Evolutionary conservation across 23 tunicate genomes (phyloP), one percentile per base, ranked within the genome.

Genomic region (Diplosoma virens): DNA sequence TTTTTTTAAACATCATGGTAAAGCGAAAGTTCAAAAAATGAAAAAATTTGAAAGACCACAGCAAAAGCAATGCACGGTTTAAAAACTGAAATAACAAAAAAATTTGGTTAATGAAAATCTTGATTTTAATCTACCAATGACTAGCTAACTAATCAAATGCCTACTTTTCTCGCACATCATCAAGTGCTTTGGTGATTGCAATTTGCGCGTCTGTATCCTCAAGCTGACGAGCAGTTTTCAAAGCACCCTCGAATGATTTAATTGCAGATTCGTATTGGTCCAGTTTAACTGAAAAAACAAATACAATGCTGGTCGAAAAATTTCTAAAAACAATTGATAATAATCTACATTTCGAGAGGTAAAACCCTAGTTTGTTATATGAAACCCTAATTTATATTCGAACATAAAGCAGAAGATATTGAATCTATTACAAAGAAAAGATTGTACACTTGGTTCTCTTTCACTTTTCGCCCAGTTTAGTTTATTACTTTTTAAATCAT

Each of bases 161-260:
- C 78, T 80, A 90, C 97, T 88, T 85, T 37, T 72, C 73, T 21
- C 52, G 69, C 25, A 92, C 90, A 45, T 92, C 97, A 11, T 75
- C 91, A 29, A 92, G 79, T 20, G 97, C 97, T 76, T 85, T 85
- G 26, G 87, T 85, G 80, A 92, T 85, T 9, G 97, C 97, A 36
- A 58, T 74, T 50, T 85, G 83, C 6, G 97, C 97, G 1, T 80
- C 92, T 1, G 81, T 84, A 53, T 92, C 97, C 33, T 78, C 69
- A 29, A 79, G 87, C 2, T 65, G 30, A 33, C 76, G 76, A 5
- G 97, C 97, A 47, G 83, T 76, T 37, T 85, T 84, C 27, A 85
- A 63, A 0, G 97, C 71, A 61, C 66, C 74, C 50, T 78, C 71
- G 75, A 92, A 92, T 20, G 97, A 92, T 52, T 81, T 77, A 32